Evolutionary conservation across 2,113 vertebrate species (phyloP).

Genomic region (Phylloscopus whistleri): DNA sequence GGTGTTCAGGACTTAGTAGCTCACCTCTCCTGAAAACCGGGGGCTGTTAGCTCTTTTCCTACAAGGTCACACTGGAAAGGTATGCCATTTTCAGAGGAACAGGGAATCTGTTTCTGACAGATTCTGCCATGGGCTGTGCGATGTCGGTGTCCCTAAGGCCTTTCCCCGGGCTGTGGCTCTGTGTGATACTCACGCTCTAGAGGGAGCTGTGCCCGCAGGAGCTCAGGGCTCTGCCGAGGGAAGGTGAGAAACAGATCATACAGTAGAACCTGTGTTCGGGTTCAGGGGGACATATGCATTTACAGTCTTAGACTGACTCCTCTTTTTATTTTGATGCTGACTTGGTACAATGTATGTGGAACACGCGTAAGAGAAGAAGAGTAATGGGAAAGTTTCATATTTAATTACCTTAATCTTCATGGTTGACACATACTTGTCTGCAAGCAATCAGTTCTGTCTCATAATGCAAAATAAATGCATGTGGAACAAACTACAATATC

Average conservation of each 20-base stretch:
- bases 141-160: fast-evolving
- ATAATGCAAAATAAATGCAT: not conserved
- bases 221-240: not conserved
- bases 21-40: not conserved
- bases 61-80: not conserved
- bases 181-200: not conserved
- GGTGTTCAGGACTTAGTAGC: not conserved
- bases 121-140: too few relatives aligned
- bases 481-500: not conserved
- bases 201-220: not conserved
- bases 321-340: not conserved
- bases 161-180: fast-evolving
- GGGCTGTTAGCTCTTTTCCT: not conserved
- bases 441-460: not conserved
- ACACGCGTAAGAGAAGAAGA: not conserved
- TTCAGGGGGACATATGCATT: not conserved
- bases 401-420: not conserved
- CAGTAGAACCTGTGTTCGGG: not conserved
- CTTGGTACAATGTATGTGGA: not conserved
- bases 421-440: not conserved
- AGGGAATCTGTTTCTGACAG: not conserved
- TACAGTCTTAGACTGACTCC: not conserved
- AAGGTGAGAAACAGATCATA: not conserved
- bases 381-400: not conserved
- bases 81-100: not conserved